A percentile compares a stretch with the other conserved stretches of the same genome.
phyloP scores from a whole-genome alignment of 92 coral and sea anemone genomes.

The Porites divaricata region DNA sequence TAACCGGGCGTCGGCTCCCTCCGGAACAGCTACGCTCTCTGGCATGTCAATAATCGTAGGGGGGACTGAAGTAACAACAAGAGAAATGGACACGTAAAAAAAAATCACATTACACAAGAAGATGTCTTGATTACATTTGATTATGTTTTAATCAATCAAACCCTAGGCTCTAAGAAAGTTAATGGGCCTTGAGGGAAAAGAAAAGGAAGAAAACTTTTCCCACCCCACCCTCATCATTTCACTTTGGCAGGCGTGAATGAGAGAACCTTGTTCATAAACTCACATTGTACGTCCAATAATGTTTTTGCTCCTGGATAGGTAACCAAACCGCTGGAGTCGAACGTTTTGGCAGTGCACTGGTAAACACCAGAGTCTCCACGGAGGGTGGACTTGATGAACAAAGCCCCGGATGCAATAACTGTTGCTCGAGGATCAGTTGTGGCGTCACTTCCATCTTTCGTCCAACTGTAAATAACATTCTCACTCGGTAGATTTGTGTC shows the following conservation, averaged over 20 bases:
- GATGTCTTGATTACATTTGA: no score
- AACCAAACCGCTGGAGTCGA: constrained; percentile 66
- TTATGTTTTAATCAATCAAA: no score
- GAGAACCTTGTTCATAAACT: constrained; percentile 13
- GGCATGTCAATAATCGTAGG: constrained; percentile 71
- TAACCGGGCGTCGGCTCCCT: constrained; percentile 82
- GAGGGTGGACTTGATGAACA: constrained; percentile 67
- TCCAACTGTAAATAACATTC: constrained; percentile 75
- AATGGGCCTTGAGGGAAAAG: no score
- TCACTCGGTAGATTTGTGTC: constrained; percentile 63
- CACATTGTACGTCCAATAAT: constrained; percentile 89
- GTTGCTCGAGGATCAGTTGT: constrained; percentile 63
- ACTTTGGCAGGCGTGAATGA: background rate
- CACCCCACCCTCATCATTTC: background rate
- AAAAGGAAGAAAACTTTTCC: no score
- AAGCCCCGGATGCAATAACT: constrained; percentile 79
- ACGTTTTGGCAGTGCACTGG: constrained; percentile 83
- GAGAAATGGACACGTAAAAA: background rate
- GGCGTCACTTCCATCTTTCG: constrained; percentile 72
- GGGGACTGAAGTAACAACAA: constrained; percentile 53
- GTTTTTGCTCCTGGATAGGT: constrained; percentile 77
- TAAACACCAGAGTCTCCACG: constrained; percentile 83
- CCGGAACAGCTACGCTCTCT: constrained; percentile 64
- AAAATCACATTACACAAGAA: background rate
- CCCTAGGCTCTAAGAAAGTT: no score